Base-by-base conservation (phyloP, 1,140 invertebrate genomes). In the Drosophila pseudoobscura region DNA sequence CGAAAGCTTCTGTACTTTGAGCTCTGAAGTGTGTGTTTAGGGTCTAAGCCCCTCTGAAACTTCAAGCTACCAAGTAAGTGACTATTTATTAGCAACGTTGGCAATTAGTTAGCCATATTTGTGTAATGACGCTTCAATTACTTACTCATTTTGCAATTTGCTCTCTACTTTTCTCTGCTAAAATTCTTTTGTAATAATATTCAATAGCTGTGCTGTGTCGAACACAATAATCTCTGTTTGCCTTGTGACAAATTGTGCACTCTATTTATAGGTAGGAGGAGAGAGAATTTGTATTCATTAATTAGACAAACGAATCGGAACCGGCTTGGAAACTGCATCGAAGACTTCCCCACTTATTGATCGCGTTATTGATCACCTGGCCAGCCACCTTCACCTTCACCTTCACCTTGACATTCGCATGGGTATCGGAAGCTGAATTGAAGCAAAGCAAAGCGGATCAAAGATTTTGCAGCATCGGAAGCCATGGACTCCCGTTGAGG, bases 401-500 rank as follows among this genome's bases (percentile, higher is more conserved):
- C 82, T 82, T 85, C 80, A 87, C 82, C 82, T 88, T 87, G 83
- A 88, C 83, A 82, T 88, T 82, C 60, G 52, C 39, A 59, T 58
- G 24, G 53, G 57, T 52, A 64, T 43, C 45, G 52, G 46, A 69
- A 78, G 53, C 52, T 47, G 13, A 52, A 15, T 7, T n/a, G 17
- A 26, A 45, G 17, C 54, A 59, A 60, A 26, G 50, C 22, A 56
- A 69, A 56, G 73, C 63, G 46, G 55, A 31, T 31, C 35, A 13
- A 2, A 41, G 53, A 57, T 41, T 57, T 70, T 9, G 47, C 49
- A 39, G 31, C n/a, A 50, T 61, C 41, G 52, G 52, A 54, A 75
- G 58, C 35, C 11, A 47, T 20, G 6, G n/a, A 35, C 74, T 52
- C 2, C 20, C 56, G 20, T 50, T 31, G 9, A 47, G 46, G 60